Conservation (phyloP, 2,797 vertebrate genomes). For the Mus minutoides region DNA sequence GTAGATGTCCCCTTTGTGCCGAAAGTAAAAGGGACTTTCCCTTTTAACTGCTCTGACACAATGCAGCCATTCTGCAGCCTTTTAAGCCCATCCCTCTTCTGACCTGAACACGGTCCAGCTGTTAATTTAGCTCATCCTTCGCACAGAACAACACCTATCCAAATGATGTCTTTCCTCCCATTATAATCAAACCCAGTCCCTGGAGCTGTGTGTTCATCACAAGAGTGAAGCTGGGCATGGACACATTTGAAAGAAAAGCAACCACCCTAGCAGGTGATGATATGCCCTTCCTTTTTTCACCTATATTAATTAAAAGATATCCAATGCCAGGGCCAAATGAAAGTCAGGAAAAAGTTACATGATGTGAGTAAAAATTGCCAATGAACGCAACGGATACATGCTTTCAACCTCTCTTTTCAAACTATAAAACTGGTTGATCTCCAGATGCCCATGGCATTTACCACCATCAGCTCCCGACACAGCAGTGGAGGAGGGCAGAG, state of each 20-base stretch:
- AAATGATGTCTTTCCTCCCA: slow-evolving; percentile 61
- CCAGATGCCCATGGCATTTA: neutral
- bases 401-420: neutral
- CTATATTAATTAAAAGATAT: neutral
- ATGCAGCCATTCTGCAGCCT: slow-evolving; percentile 51
- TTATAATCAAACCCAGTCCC: slow-evolving; percentile 50
- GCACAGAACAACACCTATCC: slow-evolving; percentile 31
- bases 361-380: neutral
- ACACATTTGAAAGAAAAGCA: slow-evolving; percentile 36
- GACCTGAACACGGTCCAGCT: neutral
- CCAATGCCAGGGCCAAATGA: slow-evolving; percentile 15
- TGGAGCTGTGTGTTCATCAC: slow-evolving; percentile 33
- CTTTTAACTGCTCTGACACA: slow-evolving; percentile 74
- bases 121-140: neutral
- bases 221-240: slow-evolving; percentile 36
- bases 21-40: slow-evolving; percentile 65
- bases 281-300: slow-evolving; percentile 5
- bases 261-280: neutral
- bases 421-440: neutral
- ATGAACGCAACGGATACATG: neutral
- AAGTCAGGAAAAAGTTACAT: neutral
- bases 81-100: slow-evolving; percentile 63
- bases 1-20: slow-evolving; percentile 68
- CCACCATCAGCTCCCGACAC: too few species aligned
- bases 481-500: fast-evolving